phyloP scores from a whole-genome alignment of 2,888 invertebrate species.

The Agriopis leucophaearia region DNA sequence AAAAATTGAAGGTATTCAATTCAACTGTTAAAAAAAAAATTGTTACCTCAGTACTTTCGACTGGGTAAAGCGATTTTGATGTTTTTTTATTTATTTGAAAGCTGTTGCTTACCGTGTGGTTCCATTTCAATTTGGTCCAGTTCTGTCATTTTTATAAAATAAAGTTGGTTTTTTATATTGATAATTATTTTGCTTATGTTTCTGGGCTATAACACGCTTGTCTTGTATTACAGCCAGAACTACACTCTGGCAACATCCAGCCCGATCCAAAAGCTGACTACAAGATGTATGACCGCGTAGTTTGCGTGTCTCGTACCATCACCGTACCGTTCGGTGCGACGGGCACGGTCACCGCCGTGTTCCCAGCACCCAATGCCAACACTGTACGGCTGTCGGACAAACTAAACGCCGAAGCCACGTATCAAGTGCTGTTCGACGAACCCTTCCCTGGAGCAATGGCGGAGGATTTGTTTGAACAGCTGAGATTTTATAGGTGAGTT shows the following conservation, averaged over 20 bases:
- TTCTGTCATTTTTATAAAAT: too few relatives aligned
- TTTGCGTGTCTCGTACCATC: conserved; percentile 91
- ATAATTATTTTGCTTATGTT: too few relatives aligned
- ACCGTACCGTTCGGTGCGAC: conserved; percentile 93
- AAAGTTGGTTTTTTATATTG: too few relatives aligned
- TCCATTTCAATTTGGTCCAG: too few relatives aligned
- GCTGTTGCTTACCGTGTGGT: too few relatives aligned
- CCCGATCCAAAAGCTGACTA: conserved; percentile 90
- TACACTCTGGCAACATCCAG: conserved; percentile 84
- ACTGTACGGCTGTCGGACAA: conserved; percentile 83
- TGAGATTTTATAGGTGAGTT: conserved; percentile 72
- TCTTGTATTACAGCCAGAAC: conserved; percentile 70
- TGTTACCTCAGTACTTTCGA: too few relatives aligned
- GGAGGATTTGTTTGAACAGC: conserved; percentile 42
- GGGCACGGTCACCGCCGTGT: conserved; percentile 94
- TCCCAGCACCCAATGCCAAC: conserved; percentile 66
- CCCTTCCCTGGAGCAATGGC: conserved; percentile 66
- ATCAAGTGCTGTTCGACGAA: conserved; percentile 85
- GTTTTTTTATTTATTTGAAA: too few relatives aligned
- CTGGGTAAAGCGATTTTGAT: too few relatives aligned
- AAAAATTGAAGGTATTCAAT: too few relatives aligned
- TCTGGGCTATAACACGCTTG: too few relatives aligned
- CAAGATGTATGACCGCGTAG: conserved; percentile 93
- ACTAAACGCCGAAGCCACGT: conserved; percentile 85
- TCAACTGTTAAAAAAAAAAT: too few relatives aligned